A percentile compares a stretch with the other conserved stretches of the same genome.
phyloP scores from a whole-genome alignment of 2,797 vertebrate species.

The Anableps anableps region DNA sequence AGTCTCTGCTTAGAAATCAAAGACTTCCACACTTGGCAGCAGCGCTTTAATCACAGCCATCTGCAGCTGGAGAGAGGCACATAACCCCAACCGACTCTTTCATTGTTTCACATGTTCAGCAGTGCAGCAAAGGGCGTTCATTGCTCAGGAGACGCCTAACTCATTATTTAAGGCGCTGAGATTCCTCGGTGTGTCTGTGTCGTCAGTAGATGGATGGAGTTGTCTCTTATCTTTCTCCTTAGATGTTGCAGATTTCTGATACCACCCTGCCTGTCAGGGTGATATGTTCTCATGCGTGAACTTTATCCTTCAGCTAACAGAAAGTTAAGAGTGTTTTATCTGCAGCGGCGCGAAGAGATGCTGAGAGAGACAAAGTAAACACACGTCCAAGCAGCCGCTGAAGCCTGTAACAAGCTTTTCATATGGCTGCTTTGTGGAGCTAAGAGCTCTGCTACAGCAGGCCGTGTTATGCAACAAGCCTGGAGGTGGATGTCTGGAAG shows the following conservation, averaged over 20 bases:
- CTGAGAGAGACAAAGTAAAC: slow-evolving; percentile 36
- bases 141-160: slow-evolving; percentile 17
- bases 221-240: slow-evolving; percentile 23
- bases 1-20: slow-evolving; percentile 76
- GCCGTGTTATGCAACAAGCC: slow-evolving; percentile 63
- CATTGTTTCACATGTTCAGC: slow-evolving; percentile 59
- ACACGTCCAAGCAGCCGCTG: background rate
- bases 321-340: slow-evolving; percentile 31
- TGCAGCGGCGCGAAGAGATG: slow-evolving; percentile 17
- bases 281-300: slow-evolving; percentile 10
- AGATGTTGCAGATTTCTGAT: background rate
- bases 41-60: slow-evolving; percentile 76
- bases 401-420: slow-evolving; percentile 50
- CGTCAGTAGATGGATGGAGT: slow-evolving; percentile 5
- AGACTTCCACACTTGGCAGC: slow-evolving; percentile 77
- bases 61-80: slow-evolving; percentile 62
- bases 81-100: slow-evolving; percentile 48
- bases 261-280: slow-evolving; percentile 7
- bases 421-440: slow-evolving; percentile 56
- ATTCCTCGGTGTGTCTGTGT: background rate
- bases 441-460: slow-evolving; percentile 47
- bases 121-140: slow-evolving; percentile 11
- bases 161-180: slow-evolving; percentile 21
- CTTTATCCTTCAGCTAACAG: slow-evolving; percentile 4
- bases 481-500: slow-evolving; percentile 62